Evolutionary conservation across 2,797 vertebrate species (phyloP), one percentile per base, ranked within the genome.

Genomic region (Poecilia velifera): DNA sequence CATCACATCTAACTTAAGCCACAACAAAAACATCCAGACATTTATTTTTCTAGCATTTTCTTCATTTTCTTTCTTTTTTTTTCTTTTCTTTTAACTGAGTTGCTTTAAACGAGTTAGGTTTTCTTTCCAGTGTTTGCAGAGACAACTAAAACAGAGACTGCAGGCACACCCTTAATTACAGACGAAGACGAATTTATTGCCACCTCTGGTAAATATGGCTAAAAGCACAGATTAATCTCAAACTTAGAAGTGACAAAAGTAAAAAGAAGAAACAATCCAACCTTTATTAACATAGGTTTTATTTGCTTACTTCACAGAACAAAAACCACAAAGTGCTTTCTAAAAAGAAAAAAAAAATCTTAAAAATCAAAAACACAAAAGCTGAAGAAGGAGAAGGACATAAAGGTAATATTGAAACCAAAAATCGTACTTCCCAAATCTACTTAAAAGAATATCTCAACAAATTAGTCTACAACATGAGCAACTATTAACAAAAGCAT

Each of bases 1-100:
- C 25, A n/a, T 13, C 31, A 68, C 49, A 76, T 84, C 86, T 39
- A 68, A 90, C 80, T 87, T 91, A 90, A 94, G 86, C 36, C 88
- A 86, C 85, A 86, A 28, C 16, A 18, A 31, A 31, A 49, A 73
- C 2, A 55, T n/a, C 10, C 41, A 71, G 5, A 45, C 10, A n/a
- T n/a, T 45, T n/a, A 39, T 13, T 18, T 71, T 45, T n/a, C 25
- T n/a, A n/a, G 13, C 41, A 45, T n/a, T n/a, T 70, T 41, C 20
- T 31, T 31, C 41, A 45, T n/a, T n/a, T 70, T 34, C 34, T 34
- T 34, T 34, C 34, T 43, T 46, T 34, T 20, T 18, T 20, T 22
- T 49, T 64, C 25, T 43, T 10, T 1, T 6, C 6, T 45, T 45
- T 28, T 3, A 6, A 4, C 22, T 3, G 22, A 43, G 39, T 43